These are phyloP conservation scores for Bambusicola thoracicus DNA, from an alignment of 2,113 vertebrate species.

Conservation along the genomic window DNA sequence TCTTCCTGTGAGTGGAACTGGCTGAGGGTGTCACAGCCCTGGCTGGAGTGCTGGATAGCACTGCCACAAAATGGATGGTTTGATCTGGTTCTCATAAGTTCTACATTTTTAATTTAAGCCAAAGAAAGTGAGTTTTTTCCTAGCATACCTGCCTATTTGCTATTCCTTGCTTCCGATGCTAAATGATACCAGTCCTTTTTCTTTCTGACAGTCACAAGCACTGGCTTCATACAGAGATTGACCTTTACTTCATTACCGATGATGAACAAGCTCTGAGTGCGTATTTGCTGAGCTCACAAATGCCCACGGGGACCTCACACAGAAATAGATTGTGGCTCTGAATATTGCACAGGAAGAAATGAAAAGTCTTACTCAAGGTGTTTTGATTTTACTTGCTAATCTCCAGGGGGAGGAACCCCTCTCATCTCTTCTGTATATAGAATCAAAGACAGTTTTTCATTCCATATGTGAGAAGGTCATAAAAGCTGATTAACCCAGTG, in stretches of 20 bases:
- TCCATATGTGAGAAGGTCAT: not conserved
- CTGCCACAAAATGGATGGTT: not conserved
- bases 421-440: not conserved
- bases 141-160: not conserved
- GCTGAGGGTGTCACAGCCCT: not conserved
- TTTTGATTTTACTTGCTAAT: conserved; percentile 39
- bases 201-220: not conserved
- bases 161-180: not conserved
- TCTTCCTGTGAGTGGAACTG: not conserved
- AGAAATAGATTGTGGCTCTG: conserved; percentile 9
- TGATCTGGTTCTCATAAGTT: not conserved
- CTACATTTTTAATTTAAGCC: not conserved
- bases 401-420: not conserved
- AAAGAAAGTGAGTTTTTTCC: not conserved
- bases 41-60: not conserved
- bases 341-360: conserved; percentile 22
- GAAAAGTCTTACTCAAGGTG: not conserved
- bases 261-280: conserved; percentile 13
- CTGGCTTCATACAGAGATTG: not conserved
- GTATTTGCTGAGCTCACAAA: conserved; percentile 10
- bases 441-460: conserved; percentile 9
- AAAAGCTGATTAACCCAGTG: not conserved
- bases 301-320: not conserved
- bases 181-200: not conserved
- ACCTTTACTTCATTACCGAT: conserved; percentile 50